Conservation (phyloP, 2,797 vertebrate genomes). For the Acanthornis magna region DNA sequence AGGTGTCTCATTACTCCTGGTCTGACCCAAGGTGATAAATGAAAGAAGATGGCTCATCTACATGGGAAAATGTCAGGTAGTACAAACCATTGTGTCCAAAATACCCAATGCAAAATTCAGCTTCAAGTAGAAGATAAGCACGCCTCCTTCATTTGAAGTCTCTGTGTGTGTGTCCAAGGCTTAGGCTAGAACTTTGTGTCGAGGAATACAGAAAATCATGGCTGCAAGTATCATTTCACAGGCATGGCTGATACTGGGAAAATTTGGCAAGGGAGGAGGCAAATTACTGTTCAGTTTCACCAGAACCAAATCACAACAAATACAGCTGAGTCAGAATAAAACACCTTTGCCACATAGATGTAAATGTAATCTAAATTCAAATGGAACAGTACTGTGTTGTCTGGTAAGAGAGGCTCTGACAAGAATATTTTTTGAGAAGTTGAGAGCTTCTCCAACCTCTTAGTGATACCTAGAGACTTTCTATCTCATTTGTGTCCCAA, state of each 20-base stretch:
- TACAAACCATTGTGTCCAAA: background rate
- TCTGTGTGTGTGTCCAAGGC: background rate
- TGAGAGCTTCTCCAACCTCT: background rate
- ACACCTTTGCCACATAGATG: conserved; percentile 18
- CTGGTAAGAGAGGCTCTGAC: background rate
- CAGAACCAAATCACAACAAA: background rate
- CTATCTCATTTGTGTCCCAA: background rate
- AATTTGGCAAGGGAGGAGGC: background rate
- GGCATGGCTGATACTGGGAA: background rate
- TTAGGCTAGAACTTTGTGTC: background rate
- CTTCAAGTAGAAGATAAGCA: background rate
- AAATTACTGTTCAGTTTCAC: background rate
- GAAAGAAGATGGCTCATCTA: background rate
- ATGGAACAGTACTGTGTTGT: background rate
- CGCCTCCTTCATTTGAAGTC: background rate
- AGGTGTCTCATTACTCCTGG: background rate
- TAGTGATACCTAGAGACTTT: background rate
- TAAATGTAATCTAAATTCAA: background rate
- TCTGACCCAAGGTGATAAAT: background rate
- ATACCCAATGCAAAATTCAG: background rate
- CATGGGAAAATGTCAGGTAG: background rate
- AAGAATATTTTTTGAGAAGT: background rate
- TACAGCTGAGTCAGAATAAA: background rate
- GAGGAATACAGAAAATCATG: background rate
- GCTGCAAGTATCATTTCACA: background rate